Evolutionary conservation across 1,140 invertebrate species (phyloP).

Genomic region (Drosophila nigrodunni): DNA sequence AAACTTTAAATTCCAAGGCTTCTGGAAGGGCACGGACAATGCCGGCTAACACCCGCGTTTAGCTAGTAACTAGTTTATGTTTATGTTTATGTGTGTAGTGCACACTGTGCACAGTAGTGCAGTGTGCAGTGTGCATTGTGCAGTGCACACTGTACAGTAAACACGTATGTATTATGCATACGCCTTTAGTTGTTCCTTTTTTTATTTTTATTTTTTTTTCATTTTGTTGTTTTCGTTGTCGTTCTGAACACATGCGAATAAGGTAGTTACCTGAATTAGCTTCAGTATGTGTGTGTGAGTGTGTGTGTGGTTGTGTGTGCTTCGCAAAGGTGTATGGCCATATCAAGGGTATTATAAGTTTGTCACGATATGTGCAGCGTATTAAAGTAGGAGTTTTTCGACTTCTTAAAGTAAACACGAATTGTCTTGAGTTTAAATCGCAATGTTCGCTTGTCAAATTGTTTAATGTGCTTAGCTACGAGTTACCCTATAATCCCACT

Average conservation of each 20-base stretch:
- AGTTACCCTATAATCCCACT: not conserved
- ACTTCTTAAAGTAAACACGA: slow-evolving; percentile 12
- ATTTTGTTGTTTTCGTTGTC: slow-evolving; percentile 1
- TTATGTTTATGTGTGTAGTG: no score
- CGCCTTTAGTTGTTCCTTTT: slow-evolving; percentile 6
- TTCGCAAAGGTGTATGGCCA: not conserved
- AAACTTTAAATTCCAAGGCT: not conserved
- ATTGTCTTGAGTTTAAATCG: slow-evolving; percentile 14
- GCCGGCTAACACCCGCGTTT: slow-evolving; percentile 8
- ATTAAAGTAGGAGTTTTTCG: slow-evolving; percentile 12
- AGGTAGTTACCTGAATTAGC: slow-evolving; percentile 17
- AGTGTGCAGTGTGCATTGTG: no score
- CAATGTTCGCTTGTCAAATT: slow-evolving; percentile 11
- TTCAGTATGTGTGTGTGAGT: slow-evolving; percentile 1
- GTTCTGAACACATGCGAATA: slow-evolving; percentile 10
- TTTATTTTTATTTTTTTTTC: not conserved
- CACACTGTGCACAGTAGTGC: no score
- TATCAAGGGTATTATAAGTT: slow-evolving; percentile 11
- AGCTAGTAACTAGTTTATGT: not conserved
- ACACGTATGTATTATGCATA: slow-evolving; percentile 22
- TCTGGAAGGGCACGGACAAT: not conserved
- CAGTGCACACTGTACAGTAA: no score
- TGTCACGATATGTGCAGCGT: slow-evolving; percentile 13
- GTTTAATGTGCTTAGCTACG: not conserved
- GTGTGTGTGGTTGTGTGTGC: slow-evolving; percentile 5